Base-by-base conservation (phyloP, 1,140 invertebrate species). In the Gonioctena quinquepunctata region DNA sequence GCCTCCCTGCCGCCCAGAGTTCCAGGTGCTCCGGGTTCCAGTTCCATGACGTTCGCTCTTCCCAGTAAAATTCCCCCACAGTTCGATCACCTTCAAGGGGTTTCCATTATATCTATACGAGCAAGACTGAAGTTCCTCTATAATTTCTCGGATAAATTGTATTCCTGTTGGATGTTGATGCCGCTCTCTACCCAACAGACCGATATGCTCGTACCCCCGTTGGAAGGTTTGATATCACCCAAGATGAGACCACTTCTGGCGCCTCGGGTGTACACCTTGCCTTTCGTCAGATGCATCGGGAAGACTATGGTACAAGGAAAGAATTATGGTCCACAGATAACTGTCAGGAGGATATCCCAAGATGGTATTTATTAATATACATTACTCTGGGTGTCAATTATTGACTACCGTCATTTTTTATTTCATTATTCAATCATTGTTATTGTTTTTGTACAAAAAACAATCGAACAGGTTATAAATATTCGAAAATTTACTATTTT, bases 241-340 rank as follows among this genome's bases (percentile, higher is more conserved):
- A 79, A 82, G 68, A 77, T 91, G 25, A 78, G 90, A 28, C 84
- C 85, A 7, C 68, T 91, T 13, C 78, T 90, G 28, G 86, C 88
- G 2, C 86, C 89, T 1, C 77, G 88, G 42, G 88, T 91, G 2
- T 89, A 90, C 78, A 90, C 88, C 1, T 82, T 91, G 60, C 90
- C 90, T 7, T 84, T 91, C 76, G 89, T 91, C 0, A 81, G 89
- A 65, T 86, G 87, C 68, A 83, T 91, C 11, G 88, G 88, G 22
- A 86, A 89, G 66, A 91, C 89, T 0, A 91, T 91, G 90, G 86
- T 90, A 7, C 89, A 90, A 77, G 89, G 89, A 6, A 85, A 87
- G 66, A 91, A 90, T 80, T 91, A 90, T 76, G 89, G 90, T 0
- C 90, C 90, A 1, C 89, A 89, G 77, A 89, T 91, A 6, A 90